Evolutionary conservation across 2,113 vertebrate genomes (phyloP).

Genomic region (Embiotoca jacksoni): DNA sequence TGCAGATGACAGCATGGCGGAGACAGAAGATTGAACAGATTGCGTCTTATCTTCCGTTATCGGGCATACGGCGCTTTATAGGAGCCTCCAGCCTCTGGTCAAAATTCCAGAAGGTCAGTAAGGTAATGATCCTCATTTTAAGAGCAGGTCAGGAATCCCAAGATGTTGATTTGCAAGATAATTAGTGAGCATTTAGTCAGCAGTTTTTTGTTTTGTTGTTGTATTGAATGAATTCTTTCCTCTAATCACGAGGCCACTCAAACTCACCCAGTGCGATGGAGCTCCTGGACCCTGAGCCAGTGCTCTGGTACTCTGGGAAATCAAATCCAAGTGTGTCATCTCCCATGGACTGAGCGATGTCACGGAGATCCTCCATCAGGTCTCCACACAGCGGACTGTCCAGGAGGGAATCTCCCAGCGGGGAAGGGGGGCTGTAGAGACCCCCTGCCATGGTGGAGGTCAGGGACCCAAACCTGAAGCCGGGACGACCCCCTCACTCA

Average conservation of each 20-base stretch:
- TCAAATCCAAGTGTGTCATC: conserved; percentile 88
- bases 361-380: conserved; percentile 90
- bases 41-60: conserved; percentile 16
- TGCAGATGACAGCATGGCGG: too few species aligned
- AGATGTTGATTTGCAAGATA: background rate
- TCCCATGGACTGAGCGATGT: conserved; percentile 87
- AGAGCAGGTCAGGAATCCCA: too few species aligned
- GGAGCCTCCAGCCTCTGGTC: background rate
- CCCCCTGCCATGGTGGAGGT: conserved; percentile 88
- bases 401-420: conserved; percentile 87
- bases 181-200: background rate
- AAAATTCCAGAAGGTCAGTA: conserved; percentile 16
- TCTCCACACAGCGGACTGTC: conserved; percentile 91
- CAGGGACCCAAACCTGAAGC: conserved; percentile 44
- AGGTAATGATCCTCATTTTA: background rate
- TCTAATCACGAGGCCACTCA: too few species aligned
- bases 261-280: conserved; percentile 87
- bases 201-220: too few species aligned
- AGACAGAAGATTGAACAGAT: too few species aligned
- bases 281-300: conserved; percentile 87
- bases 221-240: too few species aligned
- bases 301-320: conserved; percentile 87
- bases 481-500: conserved; percentile 64
- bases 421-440: conserved; percentile 87
- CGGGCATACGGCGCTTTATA: conserved; percentile 1